These are phyloP conservation scores for Smutsia temminckii DNA, from an alignment of 2,797 vertebrate genomes.

Conservation along the genomic window DNA sequence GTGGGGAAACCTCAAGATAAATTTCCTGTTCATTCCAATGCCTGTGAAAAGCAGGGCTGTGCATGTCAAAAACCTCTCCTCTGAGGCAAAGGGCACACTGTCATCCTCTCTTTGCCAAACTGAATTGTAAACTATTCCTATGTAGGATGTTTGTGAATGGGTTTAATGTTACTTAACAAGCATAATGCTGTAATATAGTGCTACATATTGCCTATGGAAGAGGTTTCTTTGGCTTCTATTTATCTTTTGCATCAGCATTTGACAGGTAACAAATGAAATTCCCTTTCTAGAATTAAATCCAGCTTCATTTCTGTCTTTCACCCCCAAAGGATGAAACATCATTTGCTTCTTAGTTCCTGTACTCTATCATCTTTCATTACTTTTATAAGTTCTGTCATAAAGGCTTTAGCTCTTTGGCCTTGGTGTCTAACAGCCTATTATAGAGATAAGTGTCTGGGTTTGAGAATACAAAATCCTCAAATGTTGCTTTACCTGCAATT, in stretches of 20 bases:
- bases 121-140: conserved; percentile 74
- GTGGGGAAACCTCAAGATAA: conserved; percentile 68
- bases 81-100: conserved; percentile 53
- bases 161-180: conserved; percentile 78
- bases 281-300: conserved; percentile 80
- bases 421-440: conserved; percentile 66
- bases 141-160: conserved; percentile 75
- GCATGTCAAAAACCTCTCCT: conserved; percentile 59
- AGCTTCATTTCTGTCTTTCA: conserved; percentile 70
- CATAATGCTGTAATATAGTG: conserved; percentile 38
- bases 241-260: conserved; percentile 79
- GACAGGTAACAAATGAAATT: conserved; percentile 82
- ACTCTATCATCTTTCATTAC: conserved; percentile 75
- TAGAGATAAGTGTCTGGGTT: conserved; percentile 60
- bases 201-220: conserved; percentile 73
- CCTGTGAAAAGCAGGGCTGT: conserved; percentile 36
- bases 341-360: conserved; percentile 65
- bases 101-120: conserved; percentile 66
- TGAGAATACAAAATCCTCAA: conserved; percentile 61
- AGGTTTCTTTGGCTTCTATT: conserved; percentile 76
- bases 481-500: conserved; percentile 63
- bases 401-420: conserved; percentile 73
- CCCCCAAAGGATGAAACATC: conserved; percentile 66
- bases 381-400: conserved; percentile 69
- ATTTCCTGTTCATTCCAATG: conserved; percentile 71